Evolutionary conservation across 2,797 vertebrate species (phyloP).

Genomic region (Enteromius radiatus): DNA sequence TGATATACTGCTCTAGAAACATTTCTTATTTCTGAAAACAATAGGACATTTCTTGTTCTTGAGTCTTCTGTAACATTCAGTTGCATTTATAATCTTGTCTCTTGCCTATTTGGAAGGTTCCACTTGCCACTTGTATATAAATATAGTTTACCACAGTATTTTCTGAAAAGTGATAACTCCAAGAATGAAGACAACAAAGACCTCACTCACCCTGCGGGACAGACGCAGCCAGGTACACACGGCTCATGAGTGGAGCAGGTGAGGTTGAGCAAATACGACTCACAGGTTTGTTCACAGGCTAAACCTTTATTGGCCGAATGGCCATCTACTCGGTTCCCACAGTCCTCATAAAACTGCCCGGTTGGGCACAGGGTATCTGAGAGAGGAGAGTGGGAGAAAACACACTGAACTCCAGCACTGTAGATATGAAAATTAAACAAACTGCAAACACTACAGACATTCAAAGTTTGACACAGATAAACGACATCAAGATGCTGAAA

Average conservation of each 20-base stretch:
- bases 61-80: neutral
- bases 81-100: neutral
- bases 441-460: neutral
- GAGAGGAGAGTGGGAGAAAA: conserved; percentile 9
- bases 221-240: conserved; percentile 89
- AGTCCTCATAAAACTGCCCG: conserved; percentile 89
- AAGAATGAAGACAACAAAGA: neutral
- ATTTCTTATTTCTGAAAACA: neutral
- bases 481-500: neutral
- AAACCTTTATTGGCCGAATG: conserved; percentile 76
- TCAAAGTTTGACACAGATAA: neutral
- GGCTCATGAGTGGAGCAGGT: conserved; percentile 84
- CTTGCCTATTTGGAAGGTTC: neutral
- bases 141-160: neutral
- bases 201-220: conserved; percentile 86
- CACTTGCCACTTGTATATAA: neutral
- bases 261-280: conserved; percentile 91
- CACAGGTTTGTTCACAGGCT: conserved; percentile 87
- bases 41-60: too few relatives aligned
- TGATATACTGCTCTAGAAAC: neutral
- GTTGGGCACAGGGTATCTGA: conserved; percentile 82
- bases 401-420: conserved; percentile 10
- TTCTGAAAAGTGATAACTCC: neutral
- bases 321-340: conserved; percentile 73
- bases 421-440: neutral